Evolutionary conservation across 2,797 vertebrate species (phyloP).

Genomic region (Cirrhinus mrigala): DNA sequence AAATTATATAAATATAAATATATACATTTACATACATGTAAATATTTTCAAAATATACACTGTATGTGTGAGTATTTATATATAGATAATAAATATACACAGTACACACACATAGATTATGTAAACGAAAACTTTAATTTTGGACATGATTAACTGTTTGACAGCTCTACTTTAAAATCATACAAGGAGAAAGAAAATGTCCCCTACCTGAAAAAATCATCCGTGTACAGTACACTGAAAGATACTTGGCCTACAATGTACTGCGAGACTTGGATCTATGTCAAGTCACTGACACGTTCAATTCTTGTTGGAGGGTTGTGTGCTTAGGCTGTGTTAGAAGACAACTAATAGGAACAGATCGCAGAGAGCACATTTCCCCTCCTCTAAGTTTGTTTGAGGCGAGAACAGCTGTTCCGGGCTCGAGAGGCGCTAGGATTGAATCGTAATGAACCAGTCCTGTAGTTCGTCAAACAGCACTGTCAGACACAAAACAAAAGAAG

Average conservation of each 20-base stretch:
- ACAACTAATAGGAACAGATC: conserved; percentile 43
- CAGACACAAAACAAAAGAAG: conserved; percentile 39
- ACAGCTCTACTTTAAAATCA: neutral
- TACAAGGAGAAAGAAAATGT: neutral
- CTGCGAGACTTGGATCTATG: conserved; percentile 6
- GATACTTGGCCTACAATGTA: neutral
- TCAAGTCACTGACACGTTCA: conserved; percentile 36
- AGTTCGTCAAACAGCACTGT: conserved; percentile 46
- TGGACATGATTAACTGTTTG: no score
- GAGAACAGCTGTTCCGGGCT: conserved; percentile 51
- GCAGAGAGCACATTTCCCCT: conserved; percentile 39
- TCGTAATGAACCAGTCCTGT: conserved; percentile 47
- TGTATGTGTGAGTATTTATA: no score
- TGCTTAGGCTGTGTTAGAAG: conserved; percentile 36
- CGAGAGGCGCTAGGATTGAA: conserved; percentile 27
- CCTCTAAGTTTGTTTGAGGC: conserved; percentile 47
- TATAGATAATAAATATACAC: no score
- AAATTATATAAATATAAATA: no score
- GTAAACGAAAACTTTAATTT: no score
- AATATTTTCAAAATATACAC: no score
- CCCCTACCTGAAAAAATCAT: neutral
- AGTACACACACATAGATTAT: no score
- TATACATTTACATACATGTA: no score
- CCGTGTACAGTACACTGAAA: neutral
- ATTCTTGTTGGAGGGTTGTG: conserved; percentile 31